Evolutionary conservation across 2,113 vertebrate species (phyloP).

Genomic region (Gyps fulvus): DNA sequence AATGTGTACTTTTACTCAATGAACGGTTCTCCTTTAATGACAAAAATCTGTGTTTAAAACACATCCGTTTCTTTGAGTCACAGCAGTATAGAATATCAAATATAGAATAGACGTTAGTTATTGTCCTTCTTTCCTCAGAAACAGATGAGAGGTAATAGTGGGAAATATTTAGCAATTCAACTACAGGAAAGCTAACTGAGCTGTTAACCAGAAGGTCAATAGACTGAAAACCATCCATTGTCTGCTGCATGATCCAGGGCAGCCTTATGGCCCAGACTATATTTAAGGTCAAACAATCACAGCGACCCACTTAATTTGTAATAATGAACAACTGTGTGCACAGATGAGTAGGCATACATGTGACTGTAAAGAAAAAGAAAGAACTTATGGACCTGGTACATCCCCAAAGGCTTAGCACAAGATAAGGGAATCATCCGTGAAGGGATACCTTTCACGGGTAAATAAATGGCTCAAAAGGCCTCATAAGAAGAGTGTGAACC

Average conservation of each 20-base stretch:
- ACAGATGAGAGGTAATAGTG: background rate
- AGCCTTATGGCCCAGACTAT: background rate
- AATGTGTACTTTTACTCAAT: background rate
- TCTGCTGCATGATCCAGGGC: background rate
- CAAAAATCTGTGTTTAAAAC: background rate
- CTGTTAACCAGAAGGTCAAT: background rate
- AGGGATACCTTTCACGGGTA: background rate
- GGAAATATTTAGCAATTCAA: background rate
- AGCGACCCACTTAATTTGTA: background rate
- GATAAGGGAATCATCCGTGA: background rate
- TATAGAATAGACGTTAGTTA: background rate
- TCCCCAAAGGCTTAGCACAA: background rate
- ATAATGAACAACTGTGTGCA: background rate
- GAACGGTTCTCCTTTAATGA: background rate
- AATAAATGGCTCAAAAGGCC: background rate
- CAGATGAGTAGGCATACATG: background rate
- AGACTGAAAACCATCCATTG: background rate
- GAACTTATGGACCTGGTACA: background rate
- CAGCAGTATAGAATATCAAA: background rate
- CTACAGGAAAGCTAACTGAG: background rate
- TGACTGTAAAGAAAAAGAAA: background rate
- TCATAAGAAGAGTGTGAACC: background rate
- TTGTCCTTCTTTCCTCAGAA: background rate
- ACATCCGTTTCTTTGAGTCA: background rate
- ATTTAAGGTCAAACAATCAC: background rate